Base-by-base conservation (phyloP, 2,888 invertebrate species). In the Alcis repandata region DNA sequence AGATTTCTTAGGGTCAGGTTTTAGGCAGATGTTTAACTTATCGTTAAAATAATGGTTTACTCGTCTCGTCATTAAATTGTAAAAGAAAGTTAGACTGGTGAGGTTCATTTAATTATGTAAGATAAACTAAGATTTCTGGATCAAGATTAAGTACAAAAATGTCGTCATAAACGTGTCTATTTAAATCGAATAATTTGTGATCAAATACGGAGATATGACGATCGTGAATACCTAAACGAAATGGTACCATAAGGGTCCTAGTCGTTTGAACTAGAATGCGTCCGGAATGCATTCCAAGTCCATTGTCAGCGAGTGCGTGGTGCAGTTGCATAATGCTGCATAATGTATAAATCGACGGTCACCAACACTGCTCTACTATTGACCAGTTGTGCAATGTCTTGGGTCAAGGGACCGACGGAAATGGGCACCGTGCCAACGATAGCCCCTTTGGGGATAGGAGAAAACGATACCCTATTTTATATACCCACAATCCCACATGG, bases 221-320 rank as follows among this genome's bases (percentile, higher is more conserved):
- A 60, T 60, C 59, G 68, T 67, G 57, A 75, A 70, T 79, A 75
- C n/a, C n/a, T n/a, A n/a, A 82, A 77, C 69, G 71, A 71, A 76
- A 79, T 80, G 75, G 72, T 74, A 71, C 74, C 75, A 76, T 75
- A 70, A 71, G 73, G 70, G 72, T 71, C 74, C 70, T 73, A 73
- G 77, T 72, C 70, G 75, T 71, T 71, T 77, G 72, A 66, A 69
- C 78, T 75, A 79, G 80, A 84, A 81, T 83, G 81, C 74, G 79
- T 74, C 72, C 74, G 84, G 86, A 87, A 86, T 85, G 82, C 80
- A 85, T 82, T 83, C 84, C 88, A 86, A 88, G 88, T 86, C 84
- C 89, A 91, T 90, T 90, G 91, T 90, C 89, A 90, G 84, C 83
- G 80, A 79, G 80, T 77, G 76, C 79, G 79, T 79, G 78, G 73